These are phyloP conservation scores for Acrobasis consociella DNA, from an alignment of 2,888 invertebrate genomes.

Conservation along the genomic window DNA sequence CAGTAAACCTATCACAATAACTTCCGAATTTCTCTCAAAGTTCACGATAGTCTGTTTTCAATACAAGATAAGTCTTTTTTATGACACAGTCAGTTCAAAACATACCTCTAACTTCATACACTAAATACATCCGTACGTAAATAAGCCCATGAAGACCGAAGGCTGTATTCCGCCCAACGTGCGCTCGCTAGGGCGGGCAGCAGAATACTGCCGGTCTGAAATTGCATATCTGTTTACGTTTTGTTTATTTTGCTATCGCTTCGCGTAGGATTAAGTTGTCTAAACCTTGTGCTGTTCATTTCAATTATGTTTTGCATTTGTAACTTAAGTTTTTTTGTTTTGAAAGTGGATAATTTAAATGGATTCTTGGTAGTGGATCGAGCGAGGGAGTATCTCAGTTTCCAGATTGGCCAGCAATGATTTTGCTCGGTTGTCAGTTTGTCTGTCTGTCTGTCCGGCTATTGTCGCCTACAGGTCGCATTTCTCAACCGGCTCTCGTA, in stretches of 20 bases:
- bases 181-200: conserved; percentile 56
- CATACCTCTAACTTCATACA: neutral
- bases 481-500: too few relatives aligned
- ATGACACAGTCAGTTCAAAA: neutral
- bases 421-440: too few relatives aligned
- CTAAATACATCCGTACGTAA: conserved; percentile 9
- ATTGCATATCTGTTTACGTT: conserved; percentile 40
- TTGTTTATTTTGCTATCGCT: conserved; percentile 22
- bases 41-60: too few relatives aligned
- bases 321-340: neutral
- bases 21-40: too few relatives aligned
- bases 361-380: neutral
- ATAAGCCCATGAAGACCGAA: conserved; percentile 8
- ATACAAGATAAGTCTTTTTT: neutral
- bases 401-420: too few relatives aligned
- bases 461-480: too few relatives aligned
- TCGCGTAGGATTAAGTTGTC: neutral
- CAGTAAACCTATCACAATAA: too few relatives aligned
- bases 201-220: conserved; percentile 47
- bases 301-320: neutral
- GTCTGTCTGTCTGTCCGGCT: too few relatives aligned
- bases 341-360: neutral
- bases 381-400: too few relatives aligned
- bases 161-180: conserved; percentile 43
- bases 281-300: neutral